Evolutionary conservation across 2,113 vertebrate genomes (phyloP), one percentile per base, ranked within the genome.

Genomic region (Aythya baeri): DNA sequence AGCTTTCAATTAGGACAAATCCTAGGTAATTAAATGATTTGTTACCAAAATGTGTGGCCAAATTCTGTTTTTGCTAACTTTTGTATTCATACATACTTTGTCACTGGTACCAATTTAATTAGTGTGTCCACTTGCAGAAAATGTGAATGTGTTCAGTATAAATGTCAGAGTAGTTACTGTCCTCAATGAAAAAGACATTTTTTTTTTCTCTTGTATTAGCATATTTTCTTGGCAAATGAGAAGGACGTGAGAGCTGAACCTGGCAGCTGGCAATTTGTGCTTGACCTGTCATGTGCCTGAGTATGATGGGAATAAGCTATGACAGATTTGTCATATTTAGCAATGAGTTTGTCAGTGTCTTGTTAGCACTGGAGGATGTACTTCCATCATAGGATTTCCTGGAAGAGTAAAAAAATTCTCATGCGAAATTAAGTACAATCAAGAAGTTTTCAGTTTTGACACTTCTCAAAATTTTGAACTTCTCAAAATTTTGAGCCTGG

Each of bases 251-350:
- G 84, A 82, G 77, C 52, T 68, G 68, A 84, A 80, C 65, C 75
- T 86, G 75, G 61, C 70, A 93, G 44, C 68, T 92, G 84, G 61
- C n/a, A 78, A 57, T 72, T 91, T 91, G 59, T 79, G 77, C 38
- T 76, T 89, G 77, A 89, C 74, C 83, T 91, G 88, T 85, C 70
- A 49, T 36, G 49, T 83, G n/a, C 84, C 84, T 43, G 59, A 66
- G 41, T 85, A 62, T 2, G 7, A 81, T 66, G 78, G 63, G 76
- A 74, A 71, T 46, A 62, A 49, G 54, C 54, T 67, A 9, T 76
- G 91, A 83, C 88, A 91, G 66, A 71, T 88, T 88, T 88, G 44
- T 80, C 82, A 49, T 38, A 71, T 49, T 86, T 72, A 83, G 57
- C 68, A 49, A 34, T 57, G 54, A 41, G 23, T 52, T 72, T 46